Conservation (phyloP, 2,113 vertebrate species). For the Ammodytes dubius region DNA sequence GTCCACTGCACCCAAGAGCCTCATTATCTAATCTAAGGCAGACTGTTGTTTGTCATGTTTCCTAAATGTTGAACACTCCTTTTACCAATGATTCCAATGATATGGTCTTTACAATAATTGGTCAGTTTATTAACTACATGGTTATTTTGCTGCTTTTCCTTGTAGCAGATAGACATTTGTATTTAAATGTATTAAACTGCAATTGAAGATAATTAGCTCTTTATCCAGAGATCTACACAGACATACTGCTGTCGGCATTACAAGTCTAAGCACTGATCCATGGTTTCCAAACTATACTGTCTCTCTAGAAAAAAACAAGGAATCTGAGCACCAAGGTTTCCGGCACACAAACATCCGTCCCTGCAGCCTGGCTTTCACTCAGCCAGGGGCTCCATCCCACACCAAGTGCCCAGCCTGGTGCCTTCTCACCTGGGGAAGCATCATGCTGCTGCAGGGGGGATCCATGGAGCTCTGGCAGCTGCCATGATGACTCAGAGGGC, state of each 20-base stretch:
- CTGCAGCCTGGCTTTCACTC: constrained; percentile 88
- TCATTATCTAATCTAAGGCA: constrained; percentile 9
- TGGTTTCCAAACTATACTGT: neutral
- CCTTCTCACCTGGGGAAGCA: constrained; percentile 86
- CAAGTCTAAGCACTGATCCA: neutral
- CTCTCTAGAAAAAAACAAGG: constrained; percentile 92
- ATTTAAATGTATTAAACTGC: neutral
- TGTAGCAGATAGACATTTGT: neutral
- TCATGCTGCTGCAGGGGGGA: constrained; percentile 60
- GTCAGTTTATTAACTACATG: neutral
- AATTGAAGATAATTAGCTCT: neutral
- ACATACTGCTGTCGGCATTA: neutral
- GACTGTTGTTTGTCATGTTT: neutral
- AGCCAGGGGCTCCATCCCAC: constrained; percentile 85
- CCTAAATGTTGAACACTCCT: neutral
- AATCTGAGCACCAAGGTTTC: constrained; percentile 84
- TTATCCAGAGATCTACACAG: neutral
- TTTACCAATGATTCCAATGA: neutral
- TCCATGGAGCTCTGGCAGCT: constrained; percentile 86
- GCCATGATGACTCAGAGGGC: constrained; percentile 91
- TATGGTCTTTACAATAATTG: neutral
- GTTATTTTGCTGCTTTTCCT: neutral
- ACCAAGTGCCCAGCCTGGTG: constrained; percentile 90
- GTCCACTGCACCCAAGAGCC: neutral
- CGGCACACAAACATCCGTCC: constrained; percentile 84